These are phyloP conservation scores for Saccostrea glomerata DNA, from an alignment of 1,140 invertebrate genomes.

Conservation along the genomic window DNA sequence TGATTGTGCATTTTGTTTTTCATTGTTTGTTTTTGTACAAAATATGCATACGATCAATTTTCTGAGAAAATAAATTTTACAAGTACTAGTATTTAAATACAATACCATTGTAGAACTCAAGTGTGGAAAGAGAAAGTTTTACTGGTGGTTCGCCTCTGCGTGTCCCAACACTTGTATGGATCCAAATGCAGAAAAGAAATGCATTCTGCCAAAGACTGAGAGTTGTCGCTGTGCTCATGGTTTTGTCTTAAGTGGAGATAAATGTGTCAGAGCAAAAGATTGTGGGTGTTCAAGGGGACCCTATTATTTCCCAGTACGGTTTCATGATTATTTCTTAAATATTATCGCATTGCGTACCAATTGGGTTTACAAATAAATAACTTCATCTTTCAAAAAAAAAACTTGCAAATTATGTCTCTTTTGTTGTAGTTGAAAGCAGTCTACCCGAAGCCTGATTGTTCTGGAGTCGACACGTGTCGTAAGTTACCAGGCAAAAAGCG, in stretches of 20 bases:
- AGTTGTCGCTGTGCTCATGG: constrained; percentile 53
- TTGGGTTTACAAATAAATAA: background rate
- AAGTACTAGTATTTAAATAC: background rate
- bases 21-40: too few species aligned
- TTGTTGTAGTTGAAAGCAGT: background rate
- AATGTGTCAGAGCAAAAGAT: constrained; percentile 39
- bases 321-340: background rate
- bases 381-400: background rate
- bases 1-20: too few species aligned
- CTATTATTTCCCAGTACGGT: constrained; percentile 45
- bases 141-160: background rate
- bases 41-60: too few species aligned
- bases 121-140: constrained; percentile 34
- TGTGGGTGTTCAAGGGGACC: constrained; percentile 48
- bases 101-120: constrained; percentile 2
- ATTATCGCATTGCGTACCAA: too few species aligned
- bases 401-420: background rate
- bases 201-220: constrained; percentile 36
- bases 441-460: background rate
- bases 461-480: background rate
- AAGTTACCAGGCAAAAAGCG: background rate
- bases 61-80: background rate
- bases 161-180: constrained; percentile 44
- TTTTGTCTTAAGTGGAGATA: constrained; percentile 51
- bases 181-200: constrained; percentile 26